Conservation (phyloP, 2,797 vertebrate genomes). For the Paedocypris micromegethes region DNA sequence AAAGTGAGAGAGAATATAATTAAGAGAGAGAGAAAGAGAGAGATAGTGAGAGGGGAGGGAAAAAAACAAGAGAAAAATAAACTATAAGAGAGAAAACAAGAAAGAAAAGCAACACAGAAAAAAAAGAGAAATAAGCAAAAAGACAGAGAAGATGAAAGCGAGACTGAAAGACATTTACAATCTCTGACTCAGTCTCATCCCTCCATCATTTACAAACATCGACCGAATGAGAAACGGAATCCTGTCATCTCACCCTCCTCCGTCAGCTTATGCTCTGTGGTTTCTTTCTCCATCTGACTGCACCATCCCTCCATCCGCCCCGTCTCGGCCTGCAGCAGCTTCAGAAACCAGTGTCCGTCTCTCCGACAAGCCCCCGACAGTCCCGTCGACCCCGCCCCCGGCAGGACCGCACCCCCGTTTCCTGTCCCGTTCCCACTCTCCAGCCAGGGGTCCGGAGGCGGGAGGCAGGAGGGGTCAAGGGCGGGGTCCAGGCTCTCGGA, state of each 20-base stretch:
- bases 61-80: too few species aligned
- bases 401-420: conserved; percentile 61
- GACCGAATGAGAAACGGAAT: background rate
- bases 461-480: conserved; percentile 89
- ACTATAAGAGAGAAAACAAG: too few species aligned
- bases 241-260: conserved; percentile 81
- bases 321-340: conserved; percentile 92
- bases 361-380: conserved; percentile 71
- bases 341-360: conserved; percentile 96
- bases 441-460: conserved; percentile 94
- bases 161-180: too few species aligned
- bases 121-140: too few species aligned
- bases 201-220: background rate
- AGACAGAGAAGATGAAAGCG: too few species aligned
- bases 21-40: too few species aligned
- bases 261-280: conserved; percentile 93
- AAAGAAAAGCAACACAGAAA: too few species aligned
- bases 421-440: conserved; percentile 80
- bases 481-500: conserved; percentile 92
- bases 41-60: too few species aligned
- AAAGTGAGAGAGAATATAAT: too few species aligned
- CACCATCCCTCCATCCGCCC: conserved; percentile 98
- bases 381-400: conserved; percentile 44
- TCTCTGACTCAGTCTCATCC: too few species aligned
- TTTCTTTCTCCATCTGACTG: conserved; percentile 98